Percentiles rank a stretch among this genome's conserved stretches.
phyloP scores from a whole-genome alignment of 2,888 invertebrate species.

The Pachycephus smyrnensis region DNA sequence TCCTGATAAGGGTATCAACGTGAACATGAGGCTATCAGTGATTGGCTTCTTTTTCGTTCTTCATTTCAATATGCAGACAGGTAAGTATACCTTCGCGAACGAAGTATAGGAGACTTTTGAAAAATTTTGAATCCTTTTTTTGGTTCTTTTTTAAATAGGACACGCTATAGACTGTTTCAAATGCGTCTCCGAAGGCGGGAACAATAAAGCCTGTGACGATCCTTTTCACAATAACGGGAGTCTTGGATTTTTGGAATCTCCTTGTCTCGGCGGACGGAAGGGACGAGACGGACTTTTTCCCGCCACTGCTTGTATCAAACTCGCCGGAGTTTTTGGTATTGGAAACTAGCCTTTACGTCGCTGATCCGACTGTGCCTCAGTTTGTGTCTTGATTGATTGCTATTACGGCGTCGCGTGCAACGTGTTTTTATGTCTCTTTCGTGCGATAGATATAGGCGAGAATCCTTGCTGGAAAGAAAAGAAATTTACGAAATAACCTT shows the following conservation, averaged over 20 bases:
- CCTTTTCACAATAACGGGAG: slow-evolving; percentile 95
- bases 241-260: slow-evolving; percentile 84
- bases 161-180: slow-evolving; percentile 94
- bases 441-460: too few species aligned
- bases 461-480: not conserved
- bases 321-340: slow-evolving; percentile 89
- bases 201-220: slow-evolving; percentile 92
- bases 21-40: not conserved
- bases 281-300: slow-evolving; percentile 94
- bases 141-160: slow-evolving; percentile 56
- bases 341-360: not conserved
- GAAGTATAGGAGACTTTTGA: fast-evolving
- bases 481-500: too few species aligned
- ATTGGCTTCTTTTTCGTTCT: not conserved
- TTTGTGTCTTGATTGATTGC: not conserved
- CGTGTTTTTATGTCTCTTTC: not conserved
- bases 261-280: slow-evolving; percentile 95
- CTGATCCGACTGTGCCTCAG: not conserved
- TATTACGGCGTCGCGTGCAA: too few species aligned
- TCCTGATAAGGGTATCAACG: not conserved
- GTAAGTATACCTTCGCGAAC: not conserved
- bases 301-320: slow-evolving; percentile 96
- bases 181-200: slow-evolving; percentile 91
- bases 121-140: not conserved
- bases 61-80: not conserved